Conservation (phyloP, 35 echinoderm and acorn worm species). For the Ophioderma brevispina region DNA sequence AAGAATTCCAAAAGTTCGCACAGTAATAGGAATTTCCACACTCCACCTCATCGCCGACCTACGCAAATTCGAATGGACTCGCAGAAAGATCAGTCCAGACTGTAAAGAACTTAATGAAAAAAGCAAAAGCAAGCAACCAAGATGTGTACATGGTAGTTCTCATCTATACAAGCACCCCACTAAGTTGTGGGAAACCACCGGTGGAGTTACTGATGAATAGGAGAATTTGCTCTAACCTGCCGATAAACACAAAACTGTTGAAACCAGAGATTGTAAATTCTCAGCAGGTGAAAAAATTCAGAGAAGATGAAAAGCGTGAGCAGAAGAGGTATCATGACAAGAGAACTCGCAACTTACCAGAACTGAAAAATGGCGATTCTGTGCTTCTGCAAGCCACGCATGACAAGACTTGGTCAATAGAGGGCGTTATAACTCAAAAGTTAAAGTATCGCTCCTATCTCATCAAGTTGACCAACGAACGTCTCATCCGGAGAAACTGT, state of each 20-base stretch:
- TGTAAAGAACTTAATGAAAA: slow-evolving; percentile 51
- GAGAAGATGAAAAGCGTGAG: not conserved
- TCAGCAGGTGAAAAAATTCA: not conserved
- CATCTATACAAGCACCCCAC: slow-evolving; percentile 27
- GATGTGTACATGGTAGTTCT: slow-evolving; percentile 32
- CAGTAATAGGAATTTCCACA: slow-evolving; percentile 65
- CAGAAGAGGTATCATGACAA: not conserved
- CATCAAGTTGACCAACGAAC: not conserved
- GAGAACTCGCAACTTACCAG: not conserved
- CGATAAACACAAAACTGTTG: slow-evolving; percentile 1
- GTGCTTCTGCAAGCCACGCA: not conserved
- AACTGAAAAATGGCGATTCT: not conserved
- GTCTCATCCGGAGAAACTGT: not conserved
- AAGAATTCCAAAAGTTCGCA: slow-evolving; percentile 66
- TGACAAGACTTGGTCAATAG: not conserved
- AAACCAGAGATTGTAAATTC: not conserved
- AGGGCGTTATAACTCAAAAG: not conserved
- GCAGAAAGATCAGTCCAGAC: slow-evolving; percentile 51
- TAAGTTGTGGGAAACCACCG: slow-evolving; percentile 39
- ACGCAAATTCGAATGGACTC: slow-evolving; percentile 70
- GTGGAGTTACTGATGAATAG: slow-evolving; percentile 48
- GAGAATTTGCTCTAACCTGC: slow-evolving; percentile 29
- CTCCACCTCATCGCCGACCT: slow-evolving; percentile 49
- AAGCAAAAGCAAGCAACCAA: slow-evolving; percentile 29
- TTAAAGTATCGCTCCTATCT: not conserved